Base-by-base conservation (phyloP, 1,140 invertebrate genomes). In the Drosophila grimshawi region DNA sequence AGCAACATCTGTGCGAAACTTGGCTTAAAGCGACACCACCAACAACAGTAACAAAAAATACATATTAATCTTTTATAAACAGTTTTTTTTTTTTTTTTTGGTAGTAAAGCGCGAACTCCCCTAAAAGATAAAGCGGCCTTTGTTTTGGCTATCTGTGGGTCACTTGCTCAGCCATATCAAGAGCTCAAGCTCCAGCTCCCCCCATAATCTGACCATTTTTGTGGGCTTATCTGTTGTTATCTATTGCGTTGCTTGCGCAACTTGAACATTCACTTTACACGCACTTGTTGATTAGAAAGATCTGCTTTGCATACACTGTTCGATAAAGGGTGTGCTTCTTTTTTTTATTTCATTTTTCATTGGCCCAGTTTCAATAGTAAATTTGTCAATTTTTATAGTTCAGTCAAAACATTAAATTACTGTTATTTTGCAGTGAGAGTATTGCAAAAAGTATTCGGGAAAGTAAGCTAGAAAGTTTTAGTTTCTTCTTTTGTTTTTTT, bases 231-330 rank as follows among this genome's bases (percentile, higher is more conserved):
- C 68, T 41, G 37, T 56, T 43, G 11, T 45, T 51, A 39, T 62
- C 46, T 69, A 45, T 72, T 64, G 49, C 48, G 30, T 35, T 29
- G 19, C 19, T 19, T 19, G 19, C 27, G 51, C n/a, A 59, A 62
- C 63, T 75, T 70, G 48, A 49, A 32, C 33, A 35, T 5, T 27
- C 35, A 39, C 48, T 55, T 30, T 70, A 69, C 81, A 80, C 78
- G 81, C 81, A 86, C 69, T 78, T 86, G 56, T 74, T 78, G 78
- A 75, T 86, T 78, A 61, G 33, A 68, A 51, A 30, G 3, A 53
- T 46, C 45, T 29, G 10, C 5, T 66, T 49, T 32, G 8, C 27
- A 27, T 8, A 48, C 46, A 27, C 19, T 29, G 19, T 43, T 43
- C 41, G 41, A 43, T 43, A 43, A 29, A 4, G 46, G 1, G 46